Conservation (phyloP, 2,888 invertebrate genomes). For the Strigamia transsilvanica region DNA sequence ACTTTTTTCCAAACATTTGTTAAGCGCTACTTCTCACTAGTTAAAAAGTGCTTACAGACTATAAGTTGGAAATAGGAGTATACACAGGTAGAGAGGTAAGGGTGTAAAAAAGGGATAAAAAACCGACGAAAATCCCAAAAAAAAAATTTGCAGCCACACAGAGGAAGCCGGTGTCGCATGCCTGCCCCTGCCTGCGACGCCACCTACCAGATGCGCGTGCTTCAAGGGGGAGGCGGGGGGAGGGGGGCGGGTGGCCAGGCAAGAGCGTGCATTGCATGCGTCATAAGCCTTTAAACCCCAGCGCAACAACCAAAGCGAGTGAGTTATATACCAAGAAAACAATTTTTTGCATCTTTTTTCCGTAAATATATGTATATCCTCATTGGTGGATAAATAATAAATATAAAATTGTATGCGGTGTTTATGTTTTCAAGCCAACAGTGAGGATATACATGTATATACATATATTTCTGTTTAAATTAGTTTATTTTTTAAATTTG, state of each 20-base stretch:
- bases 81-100: constrained; percentile 5
- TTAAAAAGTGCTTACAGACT: constrained; percentile 39
- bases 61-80: background rate
- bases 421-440: background rate
- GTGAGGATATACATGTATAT: background rate
- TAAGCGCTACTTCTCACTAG: constrained; percentile 36
- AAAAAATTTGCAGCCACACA: constrained; percentile 19
- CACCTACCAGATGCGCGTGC: constrained; percentile 31
- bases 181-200: constrained; percentile 39
- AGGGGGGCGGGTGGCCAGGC: constrained; percentile 16
- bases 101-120: background rate
- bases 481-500: background rate
- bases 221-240: background rate
- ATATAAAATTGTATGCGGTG: no score
- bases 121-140: constrained; percentile 27
- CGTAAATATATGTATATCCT: background rate
- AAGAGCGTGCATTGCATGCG: constrained; percentile 43
- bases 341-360: constrained; percentile 1
- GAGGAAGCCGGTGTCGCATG: constrained; percentile 37
- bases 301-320: constrained; percentile 48
- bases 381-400: background rate
- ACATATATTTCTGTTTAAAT: background rate
- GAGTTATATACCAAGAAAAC: constrained; percentile 43
- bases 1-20: constrained; percentile 23
- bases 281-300: constrained; percentile 44